Base-by-base conservation (phyloP, 2,888 invertebrate species). In the Yponomeuta evonymella region DNA sequence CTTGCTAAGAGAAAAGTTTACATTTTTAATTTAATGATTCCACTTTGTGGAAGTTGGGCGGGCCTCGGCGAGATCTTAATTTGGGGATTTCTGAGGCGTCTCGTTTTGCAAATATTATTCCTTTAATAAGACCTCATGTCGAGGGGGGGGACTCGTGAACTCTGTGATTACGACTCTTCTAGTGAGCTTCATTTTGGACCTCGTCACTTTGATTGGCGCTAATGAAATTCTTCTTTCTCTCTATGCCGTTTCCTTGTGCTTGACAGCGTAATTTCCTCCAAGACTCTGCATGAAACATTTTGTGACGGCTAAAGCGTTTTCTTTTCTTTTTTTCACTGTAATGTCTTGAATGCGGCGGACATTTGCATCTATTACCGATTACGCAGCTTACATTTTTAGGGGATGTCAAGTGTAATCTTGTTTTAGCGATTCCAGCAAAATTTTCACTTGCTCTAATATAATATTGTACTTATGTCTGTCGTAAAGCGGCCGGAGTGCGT, bases 11-110 rank as follows among this genome's bases (percentile, higher is more conserved):
- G 92, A 92, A 93, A 93, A 93, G 92, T 93, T 92, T 91, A 90
- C 91, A 90, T 93, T 93, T 92, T 93, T 93, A 93, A 93, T 93
- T 93, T 93, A 92, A 93, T 92, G 93, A 93, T 93, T 92, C 91
- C 92, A 93, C 92, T 93, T 92, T 92, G 90, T 91, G 92, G 91
- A 92, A 92, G 92, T 91, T 92, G 91, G 92, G 91, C 91, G 92
- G 92, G 90, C 90, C 91, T 90, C 89, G 85, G 90, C 89, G 84
- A 92, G 89, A 92, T 92, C 92, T 92, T 92, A 92, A 92, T 92
- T 92, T 92, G 92, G 90, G 91, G 91, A 92, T 92, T 91, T 92
- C 92, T 89, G 89, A 90, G 91, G 92, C 92, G 91, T 92, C 90
- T 91, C 91, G 91, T 91, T 92, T 91, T 91, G 91, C 92, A 92